A percentile compares a stretch with the other conserved stretches of the same genome.
These are phyloP conservation scores for Charadrius vociferus DNA, from an alignment of 2,113 vertebrate genomes.

Conservation along the genomic window DNA sequence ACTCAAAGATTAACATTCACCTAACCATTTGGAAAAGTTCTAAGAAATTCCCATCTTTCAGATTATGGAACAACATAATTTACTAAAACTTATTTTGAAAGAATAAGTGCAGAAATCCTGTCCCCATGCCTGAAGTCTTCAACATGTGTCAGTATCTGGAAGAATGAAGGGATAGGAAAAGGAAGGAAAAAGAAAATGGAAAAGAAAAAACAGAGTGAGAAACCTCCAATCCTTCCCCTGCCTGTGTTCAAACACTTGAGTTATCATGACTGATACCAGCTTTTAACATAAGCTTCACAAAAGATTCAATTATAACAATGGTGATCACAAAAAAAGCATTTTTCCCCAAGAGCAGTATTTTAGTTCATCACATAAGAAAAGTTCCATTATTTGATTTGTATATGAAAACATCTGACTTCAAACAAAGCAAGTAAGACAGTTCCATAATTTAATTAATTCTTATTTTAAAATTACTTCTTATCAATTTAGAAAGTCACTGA, in stretches of 20 bases:
- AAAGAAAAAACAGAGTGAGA: background rate
- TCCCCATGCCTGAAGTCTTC: background rate
- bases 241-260: background rate
- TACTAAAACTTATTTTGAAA: background rate
- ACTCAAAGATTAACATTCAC: background rate
- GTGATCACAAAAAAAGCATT: too few relatives aligned
- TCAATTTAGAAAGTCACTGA: background rate
- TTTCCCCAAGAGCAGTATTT: too few relatives aligned
- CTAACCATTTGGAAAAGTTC: background rate
- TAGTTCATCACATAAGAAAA: too few relatives aligned
- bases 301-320: background rate
- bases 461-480: too few relatives aligned
- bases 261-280: background rate
- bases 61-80: background rate
- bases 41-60: background rate
- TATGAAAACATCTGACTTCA: too few relatives aligned
- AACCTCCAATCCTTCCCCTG: background rate
- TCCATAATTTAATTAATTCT: too few relatives aligned
- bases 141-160: background rate
- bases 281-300: background rate
- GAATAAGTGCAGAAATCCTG: background rate
- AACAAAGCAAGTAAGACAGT: too few relatives aligned
- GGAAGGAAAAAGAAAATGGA: background rate
- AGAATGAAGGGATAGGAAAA: background rate
- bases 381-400: too few relatives aligned